phyloP scores from a whole-genome alignment of 92 coral and sea anemone species.

The Actinostola sp. region DNA sequence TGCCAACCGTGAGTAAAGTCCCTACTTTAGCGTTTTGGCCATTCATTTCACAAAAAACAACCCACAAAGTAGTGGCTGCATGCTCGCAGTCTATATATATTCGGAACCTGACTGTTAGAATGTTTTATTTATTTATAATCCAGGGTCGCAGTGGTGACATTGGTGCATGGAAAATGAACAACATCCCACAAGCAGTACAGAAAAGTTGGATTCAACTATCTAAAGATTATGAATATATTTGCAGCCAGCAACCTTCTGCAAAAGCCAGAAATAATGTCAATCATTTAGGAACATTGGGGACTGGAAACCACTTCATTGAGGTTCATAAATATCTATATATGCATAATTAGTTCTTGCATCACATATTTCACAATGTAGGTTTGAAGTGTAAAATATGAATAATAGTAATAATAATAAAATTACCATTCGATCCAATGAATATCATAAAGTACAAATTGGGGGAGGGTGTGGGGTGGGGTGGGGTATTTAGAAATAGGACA shows the following conservation, averaged over 20 bases:
- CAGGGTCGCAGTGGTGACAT: conserved; percentile 73
- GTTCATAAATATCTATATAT: conserved; percentile 7
- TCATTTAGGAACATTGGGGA: conserved; percentile 84
- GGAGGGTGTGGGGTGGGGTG: no score
- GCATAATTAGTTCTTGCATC: not conserved
- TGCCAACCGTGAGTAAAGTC: no score
- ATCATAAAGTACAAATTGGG: no score
- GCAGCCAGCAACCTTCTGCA: conserved; percentile 64
- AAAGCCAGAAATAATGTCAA: conserved; percentile 63
- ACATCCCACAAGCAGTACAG: conserved; percentile 48
- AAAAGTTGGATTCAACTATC: conserved; percentile 57
- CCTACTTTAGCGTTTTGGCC: no score
- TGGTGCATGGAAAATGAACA: conserved; percentile 73
- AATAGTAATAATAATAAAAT: no score
- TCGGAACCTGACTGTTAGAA: no score
- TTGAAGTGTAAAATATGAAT: not conserved
- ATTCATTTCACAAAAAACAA: no score
- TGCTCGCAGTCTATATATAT: no score
- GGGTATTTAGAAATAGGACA: no score
- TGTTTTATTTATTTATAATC: not conserved
- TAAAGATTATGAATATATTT: conserved; percentile 69
- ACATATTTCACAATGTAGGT: no score
- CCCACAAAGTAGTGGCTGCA: no score
- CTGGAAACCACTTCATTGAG: conserved; percentile 89
- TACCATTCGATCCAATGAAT: no score